Evolutionary conservation across 2,797 vertebrate genomes (phyloP).

Genomic region (Micromesistius poutassou): DNA sequence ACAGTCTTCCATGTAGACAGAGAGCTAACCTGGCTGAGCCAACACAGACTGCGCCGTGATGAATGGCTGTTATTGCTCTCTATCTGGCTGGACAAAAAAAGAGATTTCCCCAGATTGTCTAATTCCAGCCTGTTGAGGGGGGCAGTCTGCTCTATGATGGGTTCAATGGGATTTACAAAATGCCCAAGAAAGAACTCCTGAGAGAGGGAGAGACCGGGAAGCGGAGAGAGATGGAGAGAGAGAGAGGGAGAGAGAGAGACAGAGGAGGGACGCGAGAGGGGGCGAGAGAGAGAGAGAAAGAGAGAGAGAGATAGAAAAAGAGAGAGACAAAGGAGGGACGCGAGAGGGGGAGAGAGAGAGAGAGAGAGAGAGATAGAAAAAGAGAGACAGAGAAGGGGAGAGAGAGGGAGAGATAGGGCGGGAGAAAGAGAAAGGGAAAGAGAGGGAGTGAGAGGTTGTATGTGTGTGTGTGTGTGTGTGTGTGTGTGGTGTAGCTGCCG

Average conservation of each 20-base stretch:
- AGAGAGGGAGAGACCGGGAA: slow-evolving; percentile 26
- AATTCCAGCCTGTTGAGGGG: slow-evolving; percentile 37
- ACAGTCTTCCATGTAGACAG: background rate
- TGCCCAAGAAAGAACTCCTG: slow-evolving; percentile 25
- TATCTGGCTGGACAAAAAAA: slow-evolving; percentile 48
- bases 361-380: no score
- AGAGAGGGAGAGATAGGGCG: no score
- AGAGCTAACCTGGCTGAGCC: slow-evolving; percentile 44
- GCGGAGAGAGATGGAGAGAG: slow-evolving; percentile 18
- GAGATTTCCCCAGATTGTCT: slow-evolving; percentile 46
- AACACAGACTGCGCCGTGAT: slow-evolving; percentile 47
- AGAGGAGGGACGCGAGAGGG: slow-evolving; percentile 21
- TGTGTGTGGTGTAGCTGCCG: background rate
- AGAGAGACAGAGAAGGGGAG: no score
- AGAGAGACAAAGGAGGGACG: slow-evolving; percentile 3
- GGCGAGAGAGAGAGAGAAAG: slow-evolving; percentile 18
- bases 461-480: slow-evolving; percentile 4
- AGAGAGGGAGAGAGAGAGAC: slow-evolving; percentile 36
- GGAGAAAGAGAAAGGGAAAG: slow-evolving; percentile 4
- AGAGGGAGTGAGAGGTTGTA: slow-evolving; percentile 16
- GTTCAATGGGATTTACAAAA: slow-evolving; percentile 50
- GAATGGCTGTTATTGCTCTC: slow-evolving; percentile 58
- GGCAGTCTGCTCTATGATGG: slow-evolving; percentile 33
- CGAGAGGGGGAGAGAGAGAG: slow-evolving; percentile 13
- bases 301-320: background rate